Conservation (phyloP, 2,888 invertebrate species). For the Schizotus pectinicornis region DNA sequence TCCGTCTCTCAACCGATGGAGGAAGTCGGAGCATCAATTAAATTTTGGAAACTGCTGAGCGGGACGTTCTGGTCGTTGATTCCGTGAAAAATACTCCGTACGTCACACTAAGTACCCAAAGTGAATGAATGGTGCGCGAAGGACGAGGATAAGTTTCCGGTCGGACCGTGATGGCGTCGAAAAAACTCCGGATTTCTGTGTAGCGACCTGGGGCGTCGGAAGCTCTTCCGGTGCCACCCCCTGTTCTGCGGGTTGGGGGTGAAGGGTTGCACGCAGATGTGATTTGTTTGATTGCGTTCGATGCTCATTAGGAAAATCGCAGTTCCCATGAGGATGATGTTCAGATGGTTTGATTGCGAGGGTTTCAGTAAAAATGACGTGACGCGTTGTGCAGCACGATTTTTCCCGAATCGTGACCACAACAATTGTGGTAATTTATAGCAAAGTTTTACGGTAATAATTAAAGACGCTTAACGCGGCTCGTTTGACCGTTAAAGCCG, state of each 20-base stretch:
- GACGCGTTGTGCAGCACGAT: conserved; percentile 8
- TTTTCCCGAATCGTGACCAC: conserved; percentile 6
- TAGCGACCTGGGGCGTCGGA: conserved; percentile 22
- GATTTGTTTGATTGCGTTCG: too few relatives aligned
- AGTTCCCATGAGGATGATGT: background rate
- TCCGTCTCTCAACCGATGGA: too few relatives aligned
- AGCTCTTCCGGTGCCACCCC: conserved; percentile 31
- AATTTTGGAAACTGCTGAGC: background rate
- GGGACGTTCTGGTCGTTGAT: background rate
- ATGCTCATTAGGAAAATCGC: background rate
- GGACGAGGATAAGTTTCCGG: conserved; percentile 35
- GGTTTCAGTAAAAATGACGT: background rate
- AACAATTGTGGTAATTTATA: conserved; percentile 4
- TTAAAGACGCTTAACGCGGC: background rate
- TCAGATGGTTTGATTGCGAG: background rate
- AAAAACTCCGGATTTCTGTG: conserved; percentile 11
- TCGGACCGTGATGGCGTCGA: conserved; percentile 16
- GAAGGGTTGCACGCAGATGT: too few relatives aligned
- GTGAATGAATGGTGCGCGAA: conserved; percentile 32
- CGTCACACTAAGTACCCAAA: conserved; percentile 32
- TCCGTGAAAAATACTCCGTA: conserved; percentile 19
- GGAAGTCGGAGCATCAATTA: background rate
- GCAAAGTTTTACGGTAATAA: background rate
- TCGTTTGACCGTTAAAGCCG: background rate
- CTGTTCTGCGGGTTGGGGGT: background rate